Evolutionary conservation across 2,888 invertebrate species (phyloP).

Genomic region (Tromatobia lineatoria): DNA sequence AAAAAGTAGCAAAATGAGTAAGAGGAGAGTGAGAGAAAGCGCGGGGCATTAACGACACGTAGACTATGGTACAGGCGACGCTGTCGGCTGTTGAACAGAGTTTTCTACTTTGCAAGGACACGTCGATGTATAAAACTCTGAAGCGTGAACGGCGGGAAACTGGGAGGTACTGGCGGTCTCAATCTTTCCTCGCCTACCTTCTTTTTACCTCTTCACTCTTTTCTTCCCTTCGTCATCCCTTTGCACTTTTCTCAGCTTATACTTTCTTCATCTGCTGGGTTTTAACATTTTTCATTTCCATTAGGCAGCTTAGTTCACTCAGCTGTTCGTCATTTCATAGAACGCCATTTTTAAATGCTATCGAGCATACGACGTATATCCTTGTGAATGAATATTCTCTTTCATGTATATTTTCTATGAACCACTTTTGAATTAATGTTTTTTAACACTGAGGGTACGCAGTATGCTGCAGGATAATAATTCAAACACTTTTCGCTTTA

Average conservation of each 20-base stretch:
- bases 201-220: background rate
- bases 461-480: conserved; percentile 38
- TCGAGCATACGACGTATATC: background rate
- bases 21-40: background rate
- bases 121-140: background rate
- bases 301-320: background rate
- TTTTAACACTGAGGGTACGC: conserved; percentile 7
- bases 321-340: background rate
- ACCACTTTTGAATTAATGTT: conserved; percentile 12
- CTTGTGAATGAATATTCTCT: conserved; percentile 24
- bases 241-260: background rate
- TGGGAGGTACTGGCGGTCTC: background rate
- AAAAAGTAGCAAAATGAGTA: background rate
- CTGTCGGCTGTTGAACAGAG: conserved; percentile 41
- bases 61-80: conserved; percentile 6
- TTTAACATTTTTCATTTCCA: no score
- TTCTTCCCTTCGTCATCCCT: background rate
- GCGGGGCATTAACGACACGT: conserved; percentile 3
- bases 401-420: conserved; percentile 29
- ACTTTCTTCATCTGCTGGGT: background rate
- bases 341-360: background rate
- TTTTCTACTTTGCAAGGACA: conserved; percentile 38
- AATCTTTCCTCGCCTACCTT: conserved; percentile 38
- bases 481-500: conserved; percentile 44
- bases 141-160: conserved; percentile 20